A percentile compares a stretch with the other conserved stretches of the same genome.
phyloP scores from a whole-genome alignment of 2,797 vertebrate genomes.

The Valencia hispanica region DNA sequence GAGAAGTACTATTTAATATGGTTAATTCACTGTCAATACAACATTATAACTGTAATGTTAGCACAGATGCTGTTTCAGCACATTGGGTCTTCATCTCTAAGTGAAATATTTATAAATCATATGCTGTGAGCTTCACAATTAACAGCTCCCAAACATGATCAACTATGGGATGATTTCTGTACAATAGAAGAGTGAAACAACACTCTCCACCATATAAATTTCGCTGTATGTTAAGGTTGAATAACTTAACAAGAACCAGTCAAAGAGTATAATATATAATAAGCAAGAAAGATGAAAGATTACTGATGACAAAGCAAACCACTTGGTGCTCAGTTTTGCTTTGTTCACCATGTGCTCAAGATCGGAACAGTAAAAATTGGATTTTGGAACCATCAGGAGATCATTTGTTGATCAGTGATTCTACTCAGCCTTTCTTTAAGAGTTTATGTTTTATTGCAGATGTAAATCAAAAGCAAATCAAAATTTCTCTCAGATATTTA shows the following conservation, averaged over 20 bases:
- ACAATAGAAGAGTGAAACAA: neutral
- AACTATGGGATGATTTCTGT: neutral
- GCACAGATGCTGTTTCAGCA: neutral
- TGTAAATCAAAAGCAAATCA: neutral
- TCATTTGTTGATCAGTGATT: constrained; percentile 5
- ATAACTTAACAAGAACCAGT: neutral
- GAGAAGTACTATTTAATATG: neutral
- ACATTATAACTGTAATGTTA: neutral
- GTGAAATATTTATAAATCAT: constrained; percentile 4
- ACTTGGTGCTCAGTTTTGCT: neutral
- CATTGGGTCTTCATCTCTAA: neutral
- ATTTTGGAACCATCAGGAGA: constrained; percentile 31
- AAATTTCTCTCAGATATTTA: constrained; percentile 9
- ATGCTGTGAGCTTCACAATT: neutral
- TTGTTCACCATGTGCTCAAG: constrained; percentile 1
- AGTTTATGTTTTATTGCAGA: neutral
- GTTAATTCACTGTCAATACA: neutral
- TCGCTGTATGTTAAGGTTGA: neutral
- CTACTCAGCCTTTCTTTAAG: neutral
- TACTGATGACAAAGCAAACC: too few relatives aligned
- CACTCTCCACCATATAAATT: neutral
- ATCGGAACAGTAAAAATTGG: constrained; percentile 9
- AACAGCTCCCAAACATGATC: neutral
- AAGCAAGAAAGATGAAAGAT: neutral
- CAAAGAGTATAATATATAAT: neutral